These are phyloP conservation scores for Catharus ustulatus DNA, from an alignment of 2,797 vertebrate species.

Conservation along the genomic window DNA sequence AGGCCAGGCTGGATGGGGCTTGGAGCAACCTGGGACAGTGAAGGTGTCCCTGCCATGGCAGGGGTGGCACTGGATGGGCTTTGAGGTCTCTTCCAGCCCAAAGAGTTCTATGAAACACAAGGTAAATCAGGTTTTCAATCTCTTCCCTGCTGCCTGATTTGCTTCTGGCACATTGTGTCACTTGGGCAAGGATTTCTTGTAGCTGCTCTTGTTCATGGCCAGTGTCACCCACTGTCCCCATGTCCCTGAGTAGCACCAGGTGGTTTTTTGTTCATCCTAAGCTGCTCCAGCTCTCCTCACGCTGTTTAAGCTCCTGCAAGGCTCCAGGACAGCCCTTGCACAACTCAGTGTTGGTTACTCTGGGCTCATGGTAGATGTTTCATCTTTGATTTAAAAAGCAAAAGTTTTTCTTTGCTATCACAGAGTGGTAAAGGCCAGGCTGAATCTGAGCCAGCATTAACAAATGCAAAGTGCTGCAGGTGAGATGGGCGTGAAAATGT, in stretches of 20 bases:
- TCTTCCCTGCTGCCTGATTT: background rate
- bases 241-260: accelerated
- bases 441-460: background rate
- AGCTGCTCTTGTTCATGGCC: background rate
- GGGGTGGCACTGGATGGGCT: background rate
- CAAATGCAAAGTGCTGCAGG: accelerated
- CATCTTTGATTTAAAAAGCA: background rate
- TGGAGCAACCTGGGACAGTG: background rate
- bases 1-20: background rate
- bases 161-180: background rate
- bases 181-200: background rate
- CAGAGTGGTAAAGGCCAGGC: background rate
- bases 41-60: background rate
- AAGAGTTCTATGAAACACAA: background rate
- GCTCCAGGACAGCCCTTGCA: background rate
- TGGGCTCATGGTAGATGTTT: background rate
- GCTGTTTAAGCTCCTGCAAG: background rate
- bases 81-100: accelerated
- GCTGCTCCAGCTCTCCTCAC: background rate
- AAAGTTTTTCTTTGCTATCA: accelerated
- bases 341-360: background rate
- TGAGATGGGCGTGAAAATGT: background rate
- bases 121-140: background rate
- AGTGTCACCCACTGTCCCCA: background rate
- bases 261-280: background rate